Base-by-base conservation (phyloP, 2,797 vertebrate species). In the Cynodonichthys magdalenae region DNA sequence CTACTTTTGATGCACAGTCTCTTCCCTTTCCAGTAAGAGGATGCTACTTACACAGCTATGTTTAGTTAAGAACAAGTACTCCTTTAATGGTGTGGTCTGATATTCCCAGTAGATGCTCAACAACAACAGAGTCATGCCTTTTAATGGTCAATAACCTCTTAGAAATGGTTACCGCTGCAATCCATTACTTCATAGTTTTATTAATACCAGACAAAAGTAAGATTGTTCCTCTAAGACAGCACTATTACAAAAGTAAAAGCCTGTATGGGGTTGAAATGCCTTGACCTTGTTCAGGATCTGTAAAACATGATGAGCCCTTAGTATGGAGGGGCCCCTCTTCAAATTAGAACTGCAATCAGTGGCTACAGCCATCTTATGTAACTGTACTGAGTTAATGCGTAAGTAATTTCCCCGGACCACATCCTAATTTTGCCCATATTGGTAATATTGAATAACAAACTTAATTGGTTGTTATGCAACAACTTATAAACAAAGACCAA, bases 61-160 rank as follows among this genome's bases (percentile, higher is more conserved):
- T 90, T 90, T 86, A 70, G 52, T 85, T 72, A 66, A 81, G 77
- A 63, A 90, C 78, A 89, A 82, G 66, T 59, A 60, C 66, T 39
- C 19, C 61, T 81, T 82, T 83, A 79, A 66, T 73, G 44, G 45
- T 29, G 50, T 8, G 27, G 17, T 42, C n/a, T 75, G 54, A 79
- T 79, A 88, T 90, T 87, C 34, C 80, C 74, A 62, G 63, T 17
- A 72, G 57, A 71, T 65, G 2, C 74, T 76, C 50, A 66, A 62
- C 65, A 78, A 66, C 81, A 70, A 81, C 82, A 77, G 46, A 77
- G 69, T 66, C 71, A 69, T 61, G 53, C 17, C 48, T 57, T 80
- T 79, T 77, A 48, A 62, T 72, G 34, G 68, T 53, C 45, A 71
- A 67, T 51, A 2, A 61, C 66, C 71, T 36, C 28, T 2, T 45